Evolutionary conservation across 2,113 vertebrate species (phyloP).

Genomic region (Rallus limicola): DNA sequence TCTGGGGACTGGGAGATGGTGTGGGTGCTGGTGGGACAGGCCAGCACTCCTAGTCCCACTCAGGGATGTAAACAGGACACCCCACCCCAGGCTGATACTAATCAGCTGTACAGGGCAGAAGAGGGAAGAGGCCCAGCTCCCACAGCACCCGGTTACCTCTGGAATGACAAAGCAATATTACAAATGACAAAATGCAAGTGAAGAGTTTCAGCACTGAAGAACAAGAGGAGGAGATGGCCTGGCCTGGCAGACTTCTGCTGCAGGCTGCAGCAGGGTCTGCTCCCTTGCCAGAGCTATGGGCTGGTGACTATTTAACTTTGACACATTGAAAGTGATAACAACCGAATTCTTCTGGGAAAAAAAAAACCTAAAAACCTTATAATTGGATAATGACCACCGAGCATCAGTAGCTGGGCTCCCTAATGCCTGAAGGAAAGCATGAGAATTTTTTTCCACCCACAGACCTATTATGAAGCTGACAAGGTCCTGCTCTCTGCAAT

Average conservation of each 20-base stretch:
- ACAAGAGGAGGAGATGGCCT: background rate
- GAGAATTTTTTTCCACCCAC: conserved; percentile 40
- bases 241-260: fast-evolving
- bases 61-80: conserved; percentile 19
- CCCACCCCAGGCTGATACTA: background rate
- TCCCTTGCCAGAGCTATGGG: background rate
- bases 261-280: background rate
- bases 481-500: conserved; percentile 45
- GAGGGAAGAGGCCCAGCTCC: background rate
- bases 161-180: background rate
- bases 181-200: background rate
- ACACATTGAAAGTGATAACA: background rate
- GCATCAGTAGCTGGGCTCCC: background rate
- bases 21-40: background rate
- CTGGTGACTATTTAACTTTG: background rate
- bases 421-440: conserved; percentile 25
- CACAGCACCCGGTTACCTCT: background rate
- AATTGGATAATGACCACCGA: conserved; percentile 50
- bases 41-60: background rate
- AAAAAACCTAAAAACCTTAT: background rate
- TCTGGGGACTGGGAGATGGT: fast-evolving
- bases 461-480: conserved; percentile 43
- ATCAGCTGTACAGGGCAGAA: background rate
- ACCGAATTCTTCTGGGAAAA: conserved; percentile 10
- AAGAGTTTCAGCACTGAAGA: background rate